phyloP scores from a whole-genome alignment of 1,140 invertebrate species.

The Cardiocondyla obscurior region DNA sequence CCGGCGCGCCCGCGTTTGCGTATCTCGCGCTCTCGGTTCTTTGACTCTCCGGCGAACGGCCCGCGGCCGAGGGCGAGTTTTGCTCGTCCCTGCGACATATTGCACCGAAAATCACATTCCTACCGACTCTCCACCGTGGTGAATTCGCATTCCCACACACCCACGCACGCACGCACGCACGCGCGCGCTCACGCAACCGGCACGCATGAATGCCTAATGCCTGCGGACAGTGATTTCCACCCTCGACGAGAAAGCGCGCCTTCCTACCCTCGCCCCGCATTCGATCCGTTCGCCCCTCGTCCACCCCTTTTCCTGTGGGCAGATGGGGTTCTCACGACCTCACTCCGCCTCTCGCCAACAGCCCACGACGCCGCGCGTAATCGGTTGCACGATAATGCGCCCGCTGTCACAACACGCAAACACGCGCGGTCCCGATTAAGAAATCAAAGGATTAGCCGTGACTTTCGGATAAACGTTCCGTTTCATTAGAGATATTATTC shows the following conservation, averaged over 20 bases:
- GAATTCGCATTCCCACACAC: constrained; percentile 77
- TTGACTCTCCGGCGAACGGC: neutral
- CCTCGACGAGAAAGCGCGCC: constrained; percentile 75
- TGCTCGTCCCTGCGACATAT: constrained; percentile 46
- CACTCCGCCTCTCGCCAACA: constrained; percentile 45
- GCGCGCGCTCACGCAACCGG: constrained; percentile 74
- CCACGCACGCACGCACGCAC: neutral
- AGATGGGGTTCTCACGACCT: constrained; percentile 82
- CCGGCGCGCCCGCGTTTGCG: neutral
- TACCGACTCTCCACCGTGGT: too few species aligned
- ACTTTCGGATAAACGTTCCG: constrained; percentile 40
- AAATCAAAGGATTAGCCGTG: constrained; percentile 67
- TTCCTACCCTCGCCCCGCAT: constrained; percentile 48
- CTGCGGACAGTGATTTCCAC: constrained; percentile 81
- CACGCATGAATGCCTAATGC: constrained; percentile 80
- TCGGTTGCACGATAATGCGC: constrained; percentile 69
- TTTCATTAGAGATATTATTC: constrained; percentile 41
- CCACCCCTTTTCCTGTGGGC: constrained; percentile 66
- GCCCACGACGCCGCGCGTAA: constrained; percentile 72
- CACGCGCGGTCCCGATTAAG: constrained; percentile 62
- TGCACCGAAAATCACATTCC: constrained; percentile 76
- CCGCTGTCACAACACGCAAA: constrained; percentile 71
- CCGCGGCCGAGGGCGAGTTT: neutral
- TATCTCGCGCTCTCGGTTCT: neutral
- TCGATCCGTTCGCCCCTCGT: constrained; percentile 52